These are phyloP conservation scores for Helleia helle DNA, from an alignment of 2,888 invertebrate genomes.

Conservation along the genomic window DNA sequence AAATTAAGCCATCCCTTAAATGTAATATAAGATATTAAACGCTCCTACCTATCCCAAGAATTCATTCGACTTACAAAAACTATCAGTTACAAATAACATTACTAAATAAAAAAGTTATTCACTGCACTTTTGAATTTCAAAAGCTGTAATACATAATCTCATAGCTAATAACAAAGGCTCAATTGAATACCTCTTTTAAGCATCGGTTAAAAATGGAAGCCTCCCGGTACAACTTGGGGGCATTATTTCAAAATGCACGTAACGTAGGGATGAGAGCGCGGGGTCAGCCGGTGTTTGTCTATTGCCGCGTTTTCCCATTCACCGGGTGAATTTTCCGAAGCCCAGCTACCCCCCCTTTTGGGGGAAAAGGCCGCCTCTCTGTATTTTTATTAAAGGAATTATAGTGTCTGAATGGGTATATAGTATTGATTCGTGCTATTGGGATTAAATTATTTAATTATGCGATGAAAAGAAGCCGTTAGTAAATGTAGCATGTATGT, in stretches of 20 bases:
- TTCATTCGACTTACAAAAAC: no score
- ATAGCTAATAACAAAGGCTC: slow-evolving; percentile 17
- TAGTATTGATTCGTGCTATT: slow-evolving; percentile 61
- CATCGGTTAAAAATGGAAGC: slow-evolving; percentile 28
- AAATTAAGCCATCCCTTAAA: no score
- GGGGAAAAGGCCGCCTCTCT: slow-evolving; percentile 52
- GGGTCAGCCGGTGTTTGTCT: slow-evolving; percentile 65
- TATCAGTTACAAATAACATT: no score
- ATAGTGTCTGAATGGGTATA: slow-evolving; percentile 59
- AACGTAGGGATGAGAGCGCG: slow-evolving; percentile 36
- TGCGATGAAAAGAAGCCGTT: neutral
- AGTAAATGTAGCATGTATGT: no score
- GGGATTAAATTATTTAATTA: slow-evolving; percentile 15
- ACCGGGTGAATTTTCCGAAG: slow-evolving; percentile 71
- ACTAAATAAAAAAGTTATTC: no score
- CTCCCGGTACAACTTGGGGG: slow-evolving; percentile 36
- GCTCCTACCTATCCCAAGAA: no score
- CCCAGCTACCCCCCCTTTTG: no score
- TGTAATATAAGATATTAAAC: no score
- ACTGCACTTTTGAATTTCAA: slow-evolving; percentile 3
- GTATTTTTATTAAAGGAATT: slow-evolving; percentile 71
- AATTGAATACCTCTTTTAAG: slow-evolving; percentile 24
- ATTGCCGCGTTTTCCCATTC: slow-evolving; percentile 70
- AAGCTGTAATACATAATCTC: slow-evolving; percentile 9
- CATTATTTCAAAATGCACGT: slow-evolving; percentile 68